phyloP scores from a whole-genome alignment of 2,113 vertebrate species.

The Eonycteris spelaea region DNA sequence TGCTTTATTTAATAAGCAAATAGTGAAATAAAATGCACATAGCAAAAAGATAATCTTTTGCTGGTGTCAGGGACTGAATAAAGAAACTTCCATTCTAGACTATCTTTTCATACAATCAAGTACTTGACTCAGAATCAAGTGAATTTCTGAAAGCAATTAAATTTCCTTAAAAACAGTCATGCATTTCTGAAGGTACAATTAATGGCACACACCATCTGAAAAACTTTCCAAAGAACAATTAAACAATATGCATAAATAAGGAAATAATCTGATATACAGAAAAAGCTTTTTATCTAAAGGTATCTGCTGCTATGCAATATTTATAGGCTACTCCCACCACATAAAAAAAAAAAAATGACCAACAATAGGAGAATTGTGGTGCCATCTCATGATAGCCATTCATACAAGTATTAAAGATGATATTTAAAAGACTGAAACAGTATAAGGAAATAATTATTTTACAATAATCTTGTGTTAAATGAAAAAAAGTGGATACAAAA shows the following conservation, averaged over 20 bases:
- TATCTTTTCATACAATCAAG: background rate
- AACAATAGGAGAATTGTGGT: background rate
- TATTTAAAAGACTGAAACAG: background rate
- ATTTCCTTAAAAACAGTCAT: conserved; percentile 32
- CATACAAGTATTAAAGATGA: background rate
- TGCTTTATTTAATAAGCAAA: conserved; percentile 69
- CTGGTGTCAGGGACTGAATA: background rate
- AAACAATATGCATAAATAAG: conserved; percentile 25
- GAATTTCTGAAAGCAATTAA: conserved; percentile 47
- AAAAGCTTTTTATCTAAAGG: conserved; percentile 26
- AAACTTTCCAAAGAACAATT: background rate
- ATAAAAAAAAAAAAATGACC: background rate
- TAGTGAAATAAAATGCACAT: conserved; percentile 47
- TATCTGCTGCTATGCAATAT: background rate
- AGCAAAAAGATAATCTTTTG: conserved; percentile 43
- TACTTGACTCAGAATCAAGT: conserved; percentile 24
- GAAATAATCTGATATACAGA: background rate
- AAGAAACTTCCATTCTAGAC: background rate
- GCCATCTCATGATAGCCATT: background rate
- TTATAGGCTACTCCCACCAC: background rate
- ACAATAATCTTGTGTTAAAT: background rate
- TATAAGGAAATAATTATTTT: background rate
- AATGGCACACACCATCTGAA: background rate
- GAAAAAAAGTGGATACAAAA: background rate
- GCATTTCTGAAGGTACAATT: background rate